These are phyloP conservation scores for Tylochromis polylepis DNA, from an alignment of 2,113 vertebrate species.

Conservation along the genomic window DNA sequence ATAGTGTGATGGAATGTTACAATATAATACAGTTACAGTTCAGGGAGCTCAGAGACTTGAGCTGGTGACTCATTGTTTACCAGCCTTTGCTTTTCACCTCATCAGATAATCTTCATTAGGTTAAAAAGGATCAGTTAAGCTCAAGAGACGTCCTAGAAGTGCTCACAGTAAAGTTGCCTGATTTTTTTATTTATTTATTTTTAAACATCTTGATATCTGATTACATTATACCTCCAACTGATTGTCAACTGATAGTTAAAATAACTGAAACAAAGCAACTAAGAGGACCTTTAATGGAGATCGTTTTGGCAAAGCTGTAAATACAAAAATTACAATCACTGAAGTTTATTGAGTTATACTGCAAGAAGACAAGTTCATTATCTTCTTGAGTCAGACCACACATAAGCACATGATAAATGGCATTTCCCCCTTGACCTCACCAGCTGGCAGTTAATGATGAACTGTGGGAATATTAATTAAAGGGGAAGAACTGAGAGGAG, in stretches of 20 bases:
- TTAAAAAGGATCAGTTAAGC: background rate
- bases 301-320: background rate
- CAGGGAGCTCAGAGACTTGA: background rate
- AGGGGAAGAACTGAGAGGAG: background rate
- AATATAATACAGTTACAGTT: background rate
- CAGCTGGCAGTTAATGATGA: background rate
- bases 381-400: background rate
- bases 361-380: background rate
- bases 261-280: background rate
- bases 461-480: background rate
- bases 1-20: background rate
- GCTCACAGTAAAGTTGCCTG: background rate
- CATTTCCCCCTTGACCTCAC: background rate
- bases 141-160: accelerated
- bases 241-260: background rate
- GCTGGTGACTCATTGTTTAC: background rate
- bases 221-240: background rate
- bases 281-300: background rate
- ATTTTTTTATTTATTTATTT: background rate
- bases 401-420: background rate
- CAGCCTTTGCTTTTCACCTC: background rate
- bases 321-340: background rate
- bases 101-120: background rate
- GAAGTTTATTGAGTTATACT: background rate
- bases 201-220: background rate